Evolutionary conservation across 2,888 invertebrate species (phyloP).

Genomic region (Kryphioiulus occultus): DNA sequence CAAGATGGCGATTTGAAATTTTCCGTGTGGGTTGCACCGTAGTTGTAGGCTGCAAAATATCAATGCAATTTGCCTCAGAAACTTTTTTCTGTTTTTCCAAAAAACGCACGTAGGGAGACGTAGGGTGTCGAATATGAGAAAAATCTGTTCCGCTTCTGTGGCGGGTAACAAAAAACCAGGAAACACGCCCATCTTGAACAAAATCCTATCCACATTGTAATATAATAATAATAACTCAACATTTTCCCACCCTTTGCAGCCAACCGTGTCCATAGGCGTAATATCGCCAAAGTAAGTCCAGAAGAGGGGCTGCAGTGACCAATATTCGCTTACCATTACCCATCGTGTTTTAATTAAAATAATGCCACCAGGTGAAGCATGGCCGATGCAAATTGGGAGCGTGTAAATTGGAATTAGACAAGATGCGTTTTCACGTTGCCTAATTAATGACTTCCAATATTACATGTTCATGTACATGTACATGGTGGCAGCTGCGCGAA

Average conservation of each 20-base stretch:
- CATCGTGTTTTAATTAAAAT: not conserved
- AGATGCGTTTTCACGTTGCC: not conserved
- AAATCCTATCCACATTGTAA: constrained; percentile 23
- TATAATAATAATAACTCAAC: constrained; percentile 23
- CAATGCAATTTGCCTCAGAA: not conserved
- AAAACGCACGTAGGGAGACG: not conserved
- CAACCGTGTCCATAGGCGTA: not conserved
- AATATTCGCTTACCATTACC: not conserved
- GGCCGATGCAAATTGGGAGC: not conserved
- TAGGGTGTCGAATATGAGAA: constrained; percentile 23
- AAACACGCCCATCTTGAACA: constrained; percentile 23
- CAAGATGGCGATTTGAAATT: not conserved
- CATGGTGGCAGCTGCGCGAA: not conserved
- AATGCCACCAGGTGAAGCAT: not conserved
- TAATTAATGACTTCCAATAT: constrained; percentile 1
- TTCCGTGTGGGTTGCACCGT: not conserved
- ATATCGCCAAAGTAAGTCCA: not conserved
- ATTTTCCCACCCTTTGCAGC: constrained; percentile 23
- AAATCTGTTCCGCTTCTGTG: constrained; percentile 1
- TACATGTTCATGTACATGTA: no score
- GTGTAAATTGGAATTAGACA: not conserved
- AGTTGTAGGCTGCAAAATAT: not conserved
- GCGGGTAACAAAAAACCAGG: constrained; percentile 1
- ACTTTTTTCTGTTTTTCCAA: not conserved
- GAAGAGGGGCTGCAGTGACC: not conserved